A percentile compares a stretch with the other conserved stretches of the same genome.
phyloP scores from a whole-genome alignment of 2,113 vertebrate genomes.

The Varanus salvator region DNA sequence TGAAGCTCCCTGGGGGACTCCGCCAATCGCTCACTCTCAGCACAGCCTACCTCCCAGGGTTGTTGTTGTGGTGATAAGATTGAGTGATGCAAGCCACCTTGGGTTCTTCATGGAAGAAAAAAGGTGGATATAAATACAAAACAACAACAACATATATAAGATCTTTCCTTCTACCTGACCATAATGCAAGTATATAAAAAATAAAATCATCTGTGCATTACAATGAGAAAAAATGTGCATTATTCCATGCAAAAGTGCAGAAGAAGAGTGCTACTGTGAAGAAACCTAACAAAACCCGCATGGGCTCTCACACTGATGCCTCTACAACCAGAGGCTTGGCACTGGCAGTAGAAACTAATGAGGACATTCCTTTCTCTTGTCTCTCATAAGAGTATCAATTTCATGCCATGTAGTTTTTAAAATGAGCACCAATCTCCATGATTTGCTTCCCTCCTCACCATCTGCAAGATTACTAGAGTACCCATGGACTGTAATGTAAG shows the following conservation, averaged over 20 bases:
- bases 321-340: conserved; percentile 57
- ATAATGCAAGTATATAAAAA: accelerated
- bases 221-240: conserved; percentile 25
- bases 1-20: too few relatives aligned
- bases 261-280: conserved; percentile 15
- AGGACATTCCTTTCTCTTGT: conserved; percentile 65
- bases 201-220: neutral
- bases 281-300: conserved; percentile 33
- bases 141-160: neutral
- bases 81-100: too few relatives aligned
- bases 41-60: too few relatives aligned
- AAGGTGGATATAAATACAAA: too few relatives aligned
- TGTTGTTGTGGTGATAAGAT: too few relatives aligned
- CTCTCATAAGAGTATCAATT: conserved; percentile 73
- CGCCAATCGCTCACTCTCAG: too few relatives aligned
- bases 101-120: too few relatives aligned
- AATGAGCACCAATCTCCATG: conserved; percentile 71
- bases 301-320: conserved; percentile 15
- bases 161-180: neutral
- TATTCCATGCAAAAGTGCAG: neutral
- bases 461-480: conserved; percentile 52
- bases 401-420: conserved; percentile 74
- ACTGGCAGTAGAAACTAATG: conserved; percentile 72
- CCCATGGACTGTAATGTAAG: conserved; percentile 35
- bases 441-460: conserved; percentile 40